Evolutionary conservation across 2,888 invertebrate genomes (phyloP).

Genomic region (Andricus curvator): DNA sequence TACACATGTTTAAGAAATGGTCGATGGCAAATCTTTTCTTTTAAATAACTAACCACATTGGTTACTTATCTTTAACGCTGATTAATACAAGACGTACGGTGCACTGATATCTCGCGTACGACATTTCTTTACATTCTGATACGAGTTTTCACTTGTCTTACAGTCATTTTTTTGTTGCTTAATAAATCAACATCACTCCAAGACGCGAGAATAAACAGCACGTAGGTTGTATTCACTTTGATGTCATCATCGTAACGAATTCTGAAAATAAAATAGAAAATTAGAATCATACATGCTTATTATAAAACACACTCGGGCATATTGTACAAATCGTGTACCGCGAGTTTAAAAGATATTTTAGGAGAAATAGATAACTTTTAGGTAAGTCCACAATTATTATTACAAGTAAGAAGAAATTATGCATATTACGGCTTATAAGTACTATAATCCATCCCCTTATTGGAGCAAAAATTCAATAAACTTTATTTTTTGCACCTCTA

Average conservation of each 20-base stretch:
- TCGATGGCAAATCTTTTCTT: conserved; percentile 55
- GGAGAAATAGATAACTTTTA: too few relatives aligned
- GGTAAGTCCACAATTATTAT: too few relatives aligned
- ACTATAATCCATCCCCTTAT: too few relatives aligned
- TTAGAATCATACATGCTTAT: not conserved
- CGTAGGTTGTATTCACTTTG: conserved; percentile 90
- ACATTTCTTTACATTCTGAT: conserved; percentile 77
- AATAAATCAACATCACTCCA: conserved; percentile 83
- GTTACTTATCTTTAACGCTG: conserved; percentile 77
- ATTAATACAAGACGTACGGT: conserved; percentile 76
- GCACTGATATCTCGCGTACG: conserved; percentile 73
- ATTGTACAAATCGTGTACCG: too few relatives aligned
- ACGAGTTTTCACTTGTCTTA: conserved; percentile 80
- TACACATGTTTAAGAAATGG: conserved; percentile 44
- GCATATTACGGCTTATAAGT: too few relatives aligned
- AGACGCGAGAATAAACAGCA: conserved; percentile 79
- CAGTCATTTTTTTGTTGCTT: conserved; percentile 73
- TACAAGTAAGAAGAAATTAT: too few relatives aligned
- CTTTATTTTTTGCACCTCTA: too few relatives aligned
- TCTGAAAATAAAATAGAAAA: conserved; percentile 84
- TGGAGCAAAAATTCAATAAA: too few relatives aligned
- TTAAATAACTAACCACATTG: conserved; percentile 76
- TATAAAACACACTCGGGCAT: not conserved
- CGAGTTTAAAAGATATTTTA: too few relatives aligned
- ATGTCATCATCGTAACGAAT: conserved; percentile 99